Conservation (phyloP, 2,113 vertebrate species). For the Hucho hucho region DNA sequence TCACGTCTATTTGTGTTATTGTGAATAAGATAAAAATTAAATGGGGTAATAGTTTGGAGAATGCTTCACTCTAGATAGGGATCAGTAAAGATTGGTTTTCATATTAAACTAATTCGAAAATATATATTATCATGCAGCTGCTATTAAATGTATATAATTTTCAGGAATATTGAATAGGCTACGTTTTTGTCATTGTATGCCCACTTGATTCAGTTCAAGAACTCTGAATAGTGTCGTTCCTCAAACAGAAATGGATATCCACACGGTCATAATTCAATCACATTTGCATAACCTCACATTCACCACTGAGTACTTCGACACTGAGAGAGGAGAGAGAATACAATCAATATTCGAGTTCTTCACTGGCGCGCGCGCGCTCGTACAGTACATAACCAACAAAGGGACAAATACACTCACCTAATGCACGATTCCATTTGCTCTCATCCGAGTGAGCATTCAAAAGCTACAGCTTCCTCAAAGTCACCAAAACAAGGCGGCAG, state of each 20-base stretch:
- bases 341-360: background rate
- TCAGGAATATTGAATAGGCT: background rate
- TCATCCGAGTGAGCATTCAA: slow-evolving; percentile 21
- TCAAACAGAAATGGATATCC: background rate
- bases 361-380: background rate
- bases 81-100: background rate
- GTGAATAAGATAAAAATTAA: background rate
- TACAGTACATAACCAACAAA: slow-evolving; percentile 1
- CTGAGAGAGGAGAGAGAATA: background rate
- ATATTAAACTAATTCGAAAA: background rate
- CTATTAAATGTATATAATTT: background rate
- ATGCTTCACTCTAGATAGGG: background rate
- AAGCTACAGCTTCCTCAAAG: slow-evolving; percentile 18
- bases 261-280: background rate
- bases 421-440: slow-evolving; percentile 35
- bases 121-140: background rate
- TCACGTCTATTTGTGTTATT: background rate
- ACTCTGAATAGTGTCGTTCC: background rate
- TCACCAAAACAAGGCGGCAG: background rate
- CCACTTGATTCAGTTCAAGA: too few species aligned
- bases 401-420: slow-evolving; percentile 35
- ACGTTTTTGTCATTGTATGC: too few species aligned
- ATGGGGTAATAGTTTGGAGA: background rate
- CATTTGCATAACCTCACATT: slow-evolving; percentile 4
- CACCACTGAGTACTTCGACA: slow-evolving; percentile 1